Evolutionary conservation across 2,888 invertebrate species (phyloP), one percentile per base, ranked within the genome.

Genomic region (Troglohyphantes excavatus): DNA sequence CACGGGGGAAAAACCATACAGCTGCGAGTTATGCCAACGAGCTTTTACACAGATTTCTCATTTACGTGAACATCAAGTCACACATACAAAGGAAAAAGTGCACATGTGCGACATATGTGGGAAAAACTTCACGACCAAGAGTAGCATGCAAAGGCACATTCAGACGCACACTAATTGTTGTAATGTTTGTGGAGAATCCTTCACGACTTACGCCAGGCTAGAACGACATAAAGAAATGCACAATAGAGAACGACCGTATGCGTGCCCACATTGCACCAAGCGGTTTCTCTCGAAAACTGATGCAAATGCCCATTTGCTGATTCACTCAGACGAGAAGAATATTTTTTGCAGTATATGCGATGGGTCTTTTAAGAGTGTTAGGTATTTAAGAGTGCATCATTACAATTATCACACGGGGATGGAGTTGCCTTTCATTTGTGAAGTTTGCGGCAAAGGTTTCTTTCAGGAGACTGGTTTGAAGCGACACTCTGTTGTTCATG

Each of bases 61-160:
- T 68, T 76, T 88, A 17, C 75, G 82, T 17, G 88, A 88, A 39
- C 88, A 88, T 70, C 82, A 88, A 29, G 88, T 88, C 2, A 88
- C 88, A 13, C 88, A 88, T 76, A 88, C 88, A 17, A 33, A 53
- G n/a, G 72, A 81, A 67, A 88, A 75, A 63, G n/a, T 29, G 6
- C 88, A 88, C 29, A 59, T n/a, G 13, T 88, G 88, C 65, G 82
- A 76, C 17, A 17, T 88, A 43, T 88, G 88, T 75, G 43, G 17
- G 6, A 88, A 88, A 9, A 46, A 67, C 17, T 88, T 88, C 43
- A 88, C 88, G 0, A 88, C 88, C 13, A 88, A 88, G 67, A 88
- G 88, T 27, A 88, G 88, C 26, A 17, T 88, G 43, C 88, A 82
- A 17, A 67, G 88, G 17, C 88, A 88, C 68, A 29, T 75, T 21